Evolutionary conservation across 92 coral and sea anemone genomes (phyloP), one percentile per base, ranked within the genome.

Genomic region (Desmophyllum pertusum): DNA sequence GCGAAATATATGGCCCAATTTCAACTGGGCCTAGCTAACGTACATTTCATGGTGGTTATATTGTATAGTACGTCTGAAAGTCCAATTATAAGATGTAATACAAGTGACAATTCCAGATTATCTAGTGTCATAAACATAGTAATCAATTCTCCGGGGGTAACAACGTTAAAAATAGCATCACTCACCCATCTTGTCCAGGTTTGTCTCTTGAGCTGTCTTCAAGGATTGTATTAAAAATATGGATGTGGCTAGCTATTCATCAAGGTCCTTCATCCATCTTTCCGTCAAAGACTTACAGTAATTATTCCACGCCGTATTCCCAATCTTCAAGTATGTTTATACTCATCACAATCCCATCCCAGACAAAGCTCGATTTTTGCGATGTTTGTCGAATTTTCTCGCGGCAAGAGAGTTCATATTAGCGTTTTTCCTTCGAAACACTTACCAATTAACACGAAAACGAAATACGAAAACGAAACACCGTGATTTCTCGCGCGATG

Each of bases 161-260:
- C 38, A 19, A 21, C 76, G 8, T 13, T 14, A 66, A 66, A 52
- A 46, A 23, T 46, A 18, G 39, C 9, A 33, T 39, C 18, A 66
- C 84, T 67, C 30, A 80, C 84, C 84, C 84, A 80, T 80, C 35
- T 67, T 35, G 42, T 7, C 10, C 30, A 2, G 38, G 27, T 43
- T 76, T 30, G 27, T 19, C 39, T 39, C 55, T n/a, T 59, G n/a
- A 30, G 80, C 0, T 59, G n/a, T 37, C 80, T 21, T 18, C 9
- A 36, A 19, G 23, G 27, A 38, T 2, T 38, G 51, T 25, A 5
- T 38, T 9, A 57, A 53, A 23, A 57, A 35, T 57, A 33, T 59
- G 68, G 37, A 77, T 77, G 50, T 10, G 3, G 17, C 35, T 59
- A 2, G 65, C n/a, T 53, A 19, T 53, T 21, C 61, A 1, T 18